phyloP scores from a whole-genome alignment of 2,797 vertebrate genomes.

The Craterocephalus amniculus region DNA sequence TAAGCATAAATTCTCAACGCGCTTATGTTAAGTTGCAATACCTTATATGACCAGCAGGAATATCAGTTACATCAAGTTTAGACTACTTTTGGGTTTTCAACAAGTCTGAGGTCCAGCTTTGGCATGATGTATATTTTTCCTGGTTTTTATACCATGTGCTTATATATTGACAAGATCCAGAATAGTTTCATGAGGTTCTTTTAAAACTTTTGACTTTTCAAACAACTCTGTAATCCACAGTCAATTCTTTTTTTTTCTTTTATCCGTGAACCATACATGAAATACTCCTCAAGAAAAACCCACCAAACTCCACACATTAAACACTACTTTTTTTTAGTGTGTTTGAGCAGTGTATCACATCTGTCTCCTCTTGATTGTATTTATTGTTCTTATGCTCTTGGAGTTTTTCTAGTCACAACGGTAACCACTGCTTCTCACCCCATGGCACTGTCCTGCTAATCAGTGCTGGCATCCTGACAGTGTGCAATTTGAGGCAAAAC shows the following conservation, averaged over 20 bases:
- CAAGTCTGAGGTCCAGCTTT: conserved; percentile 17
- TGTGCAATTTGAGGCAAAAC: conserved; percentile 84
- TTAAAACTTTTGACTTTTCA: conserved; percentile 1
- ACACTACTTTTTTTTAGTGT: conserved; percentile 22
- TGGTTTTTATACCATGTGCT: conserved; percentile 4
- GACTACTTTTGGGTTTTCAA: neutral
- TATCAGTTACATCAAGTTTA: neutral
- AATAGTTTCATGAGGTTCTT: neutral
- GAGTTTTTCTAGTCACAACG: conserved; percentile 43
- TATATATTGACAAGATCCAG: neutral
- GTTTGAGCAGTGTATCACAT: conserved; percentile 45
- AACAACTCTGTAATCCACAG: neutral
- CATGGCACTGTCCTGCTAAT: conserved; percentile 77
- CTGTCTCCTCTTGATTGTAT: conserved; percentile 63
- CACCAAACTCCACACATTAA: conserved; percentile 2
- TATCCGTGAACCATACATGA: neutral
- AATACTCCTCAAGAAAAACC: neutral
- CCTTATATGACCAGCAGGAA: neutral
- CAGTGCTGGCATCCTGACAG: conserved; percentile 74
- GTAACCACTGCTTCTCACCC: conserved; percentile 58
- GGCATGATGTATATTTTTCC: conserved; percentile 44
- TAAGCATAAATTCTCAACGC: neutral
- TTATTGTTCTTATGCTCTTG: conserved; percentile 69
- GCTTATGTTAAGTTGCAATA: neutral
- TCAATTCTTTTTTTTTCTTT: neutral